Percentiles rank a stretch among this genome's conserved stretches.
phyloP scores from a whole-genome alignment of 2,888 invertebrate species.

The Agrochola lota region DNA sequence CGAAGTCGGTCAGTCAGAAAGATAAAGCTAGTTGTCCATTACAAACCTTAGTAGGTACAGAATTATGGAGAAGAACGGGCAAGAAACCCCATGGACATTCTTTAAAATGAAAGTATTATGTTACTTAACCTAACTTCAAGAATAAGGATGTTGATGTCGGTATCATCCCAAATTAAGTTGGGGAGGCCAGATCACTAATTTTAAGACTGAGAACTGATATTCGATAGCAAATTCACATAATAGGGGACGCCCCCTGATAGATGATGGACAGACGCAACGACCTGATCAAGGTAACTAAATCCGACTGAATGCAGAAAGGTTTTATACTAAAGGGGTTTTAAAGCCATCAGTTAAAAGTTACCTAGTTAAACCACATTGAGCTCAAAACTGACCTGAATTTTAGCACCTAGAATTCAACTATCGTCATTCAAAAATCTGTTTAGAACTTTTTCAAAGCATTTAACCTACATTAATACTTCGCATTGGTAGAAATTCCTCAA shows the following conservation, averaged over 20 bases:
- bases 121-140: neutral
- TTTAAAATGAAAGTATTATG: neutral
- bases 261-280: neutral
- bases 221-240: neutral
- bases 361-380: neutral
- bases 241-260: neutral
- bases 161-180: neutral
- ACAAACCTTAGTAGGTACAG: neutral
- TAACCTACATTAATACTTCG: slow-evolving; percentile 37
- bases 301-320: neutral
- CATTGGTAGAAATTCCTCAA: slow-evolving; percentile 37
- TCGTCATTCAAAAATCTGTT: slow-evolving; percentile 25
- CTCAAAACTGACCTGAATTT: slow-evolving; percentile 24
- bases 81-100: neutral
- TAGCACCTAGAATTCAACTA: neutral
- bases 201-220: slow-evolving; percentile 2
- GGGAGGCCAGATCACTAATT: neutral
- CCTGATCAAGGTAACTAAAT: neutral
- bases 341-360: neutral
- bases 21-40: neutral
- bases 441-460: slow-evolving; percentile 6
- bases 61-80: neutral
- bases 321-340: neutral
- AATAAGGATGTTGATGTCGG: neutral
- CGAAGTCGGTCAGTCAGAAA: neutral